Base-by-base conservation (phyloP, 2,888 invertebrate genomes). In the Callyntrura sp. region DNA sequence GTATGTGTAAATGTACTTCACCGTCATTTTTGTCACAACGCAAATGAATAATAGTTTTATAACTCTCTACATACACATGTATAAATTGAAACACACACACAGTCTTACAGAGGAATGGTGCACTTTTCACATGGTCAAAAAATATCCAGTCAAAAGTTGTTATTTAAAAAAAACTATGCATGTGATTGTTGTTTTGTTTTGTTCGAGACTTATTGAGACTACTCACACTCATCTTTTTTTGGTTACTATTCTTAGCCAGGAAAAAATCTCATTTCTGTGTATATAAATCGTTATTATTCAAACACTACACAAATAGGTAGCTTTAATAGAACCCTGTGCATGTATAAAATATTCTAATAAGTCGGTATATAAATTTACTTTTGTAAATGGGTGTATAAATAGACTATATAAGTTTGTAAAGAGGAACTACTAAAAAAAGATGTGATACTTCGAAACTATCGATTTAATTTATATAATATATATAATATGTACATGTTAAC, bases 401-500 rank as follows among this genome's bases (percentile, higher is more conserved):
- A 82, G 57, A 17, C 20, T 68, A 4, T 35, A 35, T 35, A 35
- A 35, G 35, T 35, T 35, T 35, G 35, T 35, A 35, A 68, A 51
- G 55, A 17, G 17, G 25, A 87, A 70, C 79, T 81, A 87, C 86
- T 88, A 88, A 81, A 35, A n/a, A 35, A 83, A 88, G 85, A 86
- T 88, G 87, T 88, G 87, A 88, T 88, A 88, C 73, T 82, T 73
- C 82, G 81, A 57, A 86, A 57, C 76, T 85, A 73, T 88, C 79
- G 79, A 60, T 60, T 76, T 85, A 35, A 55, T 60, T 76, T 48
- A 76, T 76, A 25, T 17, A 35, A 14, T 35, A 35, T n/a, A 28
- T 79, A 57, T 45, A 85, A 17, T 62, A 17, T 35, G 60, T 11
- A 62, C 6, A 68, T 62, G 35, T 35, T 81, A 20, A 62, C 6